phyloP scores from a whole-genome alignment of 2,113 vertebrate species.

The Noturus placidus region DNA sequence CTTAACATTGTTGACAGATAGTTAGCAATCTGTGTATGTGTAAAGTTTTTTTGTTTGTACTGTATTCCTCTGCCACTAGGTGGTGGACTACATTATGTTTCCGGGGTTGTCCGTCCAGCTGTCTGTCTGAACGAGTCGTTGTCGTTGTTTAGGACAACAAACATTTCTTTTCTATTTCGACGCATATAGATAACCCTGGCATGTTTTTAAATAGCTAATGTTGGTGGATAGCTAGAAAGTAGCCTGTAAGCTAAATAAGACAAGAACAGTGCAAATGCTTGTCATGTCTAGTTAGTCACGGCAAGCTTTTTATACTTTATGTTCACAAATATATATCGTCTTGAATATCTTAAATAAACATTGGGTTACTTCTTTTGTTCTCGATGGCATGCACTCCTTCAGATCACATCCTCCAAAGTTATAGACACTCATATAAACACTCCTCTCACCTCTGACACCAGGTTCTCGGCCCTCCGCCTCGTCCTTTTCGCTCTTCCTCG shows the following conservation, averaged over 20 bases:
- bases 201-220: background rate
- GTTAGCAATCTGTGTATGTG: background rate
- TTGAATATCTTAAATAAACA: conserved; percentile 1
- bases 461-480: background rate
- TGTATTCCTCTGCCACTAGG: background rate
- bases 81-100: background rate
- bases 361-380: background rate
- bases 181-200: background rate
- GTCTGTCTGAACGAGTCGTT: background rate
- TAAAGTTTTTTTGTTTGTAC: background rate
- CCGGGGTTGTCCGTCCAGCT: background rate
- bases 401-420: background rate
- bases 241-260: background rate
- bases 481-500: background rate
- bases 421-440: background rate
- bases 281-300: background rate
- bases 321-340: background rate
- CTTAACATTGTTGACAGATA: background rate
- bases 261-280: background rate
- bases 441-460: conserved; percentile 1
- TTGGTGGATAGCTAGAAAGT: background rate
- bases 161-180: background rate
- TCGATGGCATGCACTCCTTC: background rate
- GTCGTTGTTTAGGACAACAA: background rate
- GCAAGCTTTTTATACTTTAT: background rate